Base-by-base conservation (phyloP, 2,113 vertebrate genomes). In the Cyprinodon brontotheroides region DNA sequence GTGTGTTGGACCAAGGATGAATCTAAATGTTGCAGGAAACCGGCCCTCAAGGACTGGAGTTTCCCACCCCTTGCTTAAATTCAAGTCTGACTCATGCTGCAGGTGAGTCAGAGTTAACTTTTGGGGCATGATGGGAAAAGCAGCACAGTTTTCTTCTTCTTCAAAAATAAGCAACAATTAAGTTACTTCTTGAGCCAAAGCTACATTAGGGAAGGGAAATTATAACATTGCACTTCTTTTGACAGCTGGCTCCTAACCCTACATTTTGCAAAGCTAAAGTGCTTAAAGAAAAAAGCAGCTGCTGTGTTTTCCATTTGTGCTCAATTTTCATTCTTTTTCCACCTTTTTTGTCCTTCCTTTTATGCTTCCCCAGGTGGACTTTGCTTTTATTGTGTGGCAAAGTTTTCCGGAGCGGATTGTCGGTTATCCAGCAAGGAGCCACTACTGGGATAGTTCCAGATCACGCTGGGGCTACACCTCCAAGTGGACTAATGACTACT, bases 401-500 rank as follows among this genome's bases (percentile, higher is more conserved):
- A 94, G 90, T 79, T 95, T 95, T 70, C 94, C 94, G 0, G 94
- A 95, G 65, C 91, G 93, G 12, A 95, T 95, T 20, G 93, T 95
- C 10, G 94, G 94, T 40, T 95, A 95, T 72, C 94, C 94, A 9
- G 94, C 94, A 1, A 85, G 94, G 67, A 95, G 94, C 78, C 94
- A 95, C 89, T 95, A 95, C 91, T 95, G 94, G 94, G 94, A 95
- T 53, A 73, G 76, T 11, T 85, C 89, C 77, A 89, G 92, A 59
- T 90, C 89, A 11, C 91, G 93, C 59, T 95, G 94, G 94, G 93
- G 94, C 64, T 95, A 95, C 90, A 95, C 94, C 7, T 95, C 94
- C 57, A 95, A 95, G 77, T 95, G 94, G 94, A 95, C 94, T 70
- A 95, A 95, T 22, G 93, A 95, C 61, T 95, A 94, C 90, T 95